These are phyloP conservation scores for Gymnoscelis rufifasciata DNA, from an alignment of 2,888 invertebrate species.

Conservation along the genomic window DNA sequence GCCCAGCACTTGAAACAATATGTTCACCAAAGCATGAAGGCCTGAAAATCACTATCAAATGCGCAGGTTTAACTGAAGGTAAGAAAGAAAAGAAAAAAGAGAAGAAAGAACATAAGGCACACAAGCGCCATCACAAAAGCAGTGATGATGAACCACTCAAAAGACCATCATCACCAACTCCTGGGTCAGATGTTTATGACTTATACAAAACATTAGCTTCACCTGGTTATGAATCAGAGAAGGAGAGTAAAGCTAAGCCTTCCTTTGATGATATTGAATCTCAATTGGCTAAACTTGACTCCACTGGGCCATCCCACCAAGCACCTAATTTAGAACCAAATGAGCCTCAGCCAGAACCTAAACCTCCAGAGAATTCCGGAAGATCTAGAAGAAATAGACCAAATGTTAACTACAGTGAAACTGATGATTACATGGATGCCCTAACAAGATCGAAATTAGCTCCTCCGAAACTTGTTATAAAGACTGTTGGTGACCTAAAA, in stretches of 20 bases:
- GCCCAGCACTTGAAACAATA: constrained; percentile 65
- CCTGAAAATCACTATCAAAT: constrained; percentile 74
- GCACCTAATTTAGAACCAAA: constrained; percentile 58
- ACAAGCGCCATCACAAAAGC: constrained; percentile 69
- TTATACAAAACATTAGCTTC: constrained; percentile 75
- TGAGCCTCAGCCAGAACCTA: constrained; percentile 63
- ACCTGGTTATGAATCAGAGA: constrained; percentile 54
- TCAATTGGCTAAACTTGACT: constrained; percentile 59
- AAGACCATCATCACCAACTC: constrained; percentile 71
- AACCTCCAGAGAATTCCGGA: constrained; percentile 63
- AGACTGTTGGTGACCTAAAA: constrained; percentile 65
- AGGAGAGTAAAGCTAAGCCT: constrained; percentile 43
- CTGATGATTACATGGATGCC: constrained; percentile 75
- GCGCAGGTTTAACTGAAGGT: constrained; percentile 56
- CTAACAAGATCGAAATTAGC: constrained; percentile 51
- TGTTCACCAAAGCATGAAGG: constrained; percentile 75
- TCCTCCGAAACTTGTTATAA: constrained; percentile 52
- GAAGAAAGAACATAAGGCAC: constrained; percentile 77
- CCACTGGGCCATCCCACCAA: constrained; percentile 42
- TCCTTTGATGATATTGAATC: constrained; percentile 60
- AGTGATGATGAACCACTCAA: constrained; percentile 59
- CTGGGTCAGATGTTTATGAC: constrained; percentile 72
- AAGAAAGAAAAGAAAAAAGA: constrained; percentile 72
- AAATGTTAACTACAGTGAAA: constrained; percentile 77
- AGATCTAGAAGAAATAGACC: constrained; percentile 70